Evolutionary conservation across 2,888 invertebrate species (phyloP), one percentile per base, ranked within the genome.

Genomic region (Abscondita cerata): DNA sequence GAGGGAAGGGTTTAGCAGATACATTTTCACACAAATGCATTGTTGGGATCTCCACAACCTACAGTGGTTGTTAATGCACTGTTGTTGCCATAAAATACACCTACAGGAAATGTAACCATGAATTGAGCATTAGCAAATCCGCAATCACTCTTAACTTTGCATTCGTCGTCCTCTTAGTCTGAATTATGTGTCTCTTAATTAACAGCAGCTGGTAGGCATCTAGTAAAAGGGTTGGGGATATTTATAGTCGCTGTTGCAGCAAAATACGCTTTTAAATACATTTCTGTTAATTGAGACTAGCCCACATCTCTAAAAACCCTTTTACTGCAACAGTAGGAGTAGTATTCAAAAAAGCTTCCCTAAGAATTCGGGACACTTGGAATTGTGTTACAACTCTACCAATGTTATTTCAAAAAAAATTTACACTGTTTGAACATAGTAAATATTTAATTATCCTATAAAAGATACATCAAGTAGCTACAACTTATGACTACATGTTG

Each of bases 401-500:
- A 55, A 69, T 70, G 57, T 73, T 66, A 25, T 41, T 52, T 15
- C 60, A 68, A 8, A 68, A 53, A 64, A 64, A 71, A 41, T 38
- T 64, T 20, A n/a, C n/a, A n/a, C n/a, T n/a, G n/a, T 59, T 47
- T 19, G 68, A 60, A 64, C 61, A 51, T 64, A 72, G 64, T 51
- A 72, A 5, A 66, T 70, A 20, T 67, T 70, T 4, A 74, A 48
- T 20, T 69, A 72, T n/a, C 0, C 55, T 69, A 53, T 70, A 68
- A 5, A 61, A 60, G 5, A 71, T 70, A 41, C n/a, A n/a, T n/a
- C n/a, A n/a, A n/a, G n/a, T n/a, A n/a, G n/a, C n/a, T n/a, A n/a
- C n/a, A n/a, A n/a, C n/a, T n/a, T 71, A 69, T 9, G 69, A 5
- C 64, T 70, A 54, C 64, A 41, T 67, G 76, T 11, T 75, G 74